Base-by-base conservation (phyloP, 2,797 vertebrate species). In the Kryptolebias ocellatus region DNA sequence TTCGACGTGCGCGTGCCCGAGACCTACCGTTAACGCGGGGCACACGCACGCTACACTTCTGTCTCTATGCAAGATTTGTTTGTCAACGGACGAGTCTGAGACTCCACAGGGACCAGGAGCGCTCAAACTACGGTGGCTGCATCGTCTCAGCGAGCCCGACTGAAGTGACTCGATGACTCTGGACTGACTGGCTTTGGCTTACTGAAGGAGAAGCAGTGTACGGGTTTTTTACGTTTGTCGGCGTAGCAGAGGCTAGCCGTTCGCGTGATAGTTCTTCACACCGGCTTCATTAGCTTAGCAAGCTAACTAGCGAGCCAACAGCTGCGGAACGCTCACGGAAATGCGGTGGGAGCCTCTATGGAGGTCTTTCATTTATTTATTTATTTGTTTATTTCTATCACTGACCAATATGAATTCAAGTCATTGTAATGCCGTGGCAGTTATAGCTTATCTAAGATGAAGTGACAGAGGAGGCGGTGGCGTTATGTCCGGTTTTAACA, bases 1-100 rank as follows among this genome's bases (percentile, higher is more conserved):
- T 68, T 77, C 37, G 62, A 81, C 88, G 89, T 89, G 79, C 89
- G 89, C 89, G 90, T 54, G 72, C 90, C 63, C 57, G 72, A 85
- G 86, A 86, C 70, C 71, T 62, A 81, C 83, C 89, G 83, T 85
- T 82, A 24, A 88, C 76, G 53, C 37, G 53, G 18, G 2, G 20
- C 65, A 57, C 83, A 44, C 78, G 55, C 68, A 53, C 14, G 20
- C 52, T 52, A 74, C 20, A 53, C 65, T 60, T 49, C 80, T 52
- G 78, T 86, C 64, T 71, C 68, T 65, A 65, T 56, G 76, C 64
- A 17, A 81, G 71, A 74, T 85, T 88, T 84, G 88, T 88, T 84
- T 89, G 70, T 84, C 68, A 79, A 84, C 72, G 83, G 75, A 67
- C 61, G 67, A 64, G 76, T 74, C 53, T 24, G 67, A 54, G 71